Percentiles rank a stretch among this genome's conserved stretches.
These are phyloP conservation scores for Gymnothorax reevesii DNA, from an alignment of 2,797 vertebrate genomes.

Conservation along the genomic window DNA sequence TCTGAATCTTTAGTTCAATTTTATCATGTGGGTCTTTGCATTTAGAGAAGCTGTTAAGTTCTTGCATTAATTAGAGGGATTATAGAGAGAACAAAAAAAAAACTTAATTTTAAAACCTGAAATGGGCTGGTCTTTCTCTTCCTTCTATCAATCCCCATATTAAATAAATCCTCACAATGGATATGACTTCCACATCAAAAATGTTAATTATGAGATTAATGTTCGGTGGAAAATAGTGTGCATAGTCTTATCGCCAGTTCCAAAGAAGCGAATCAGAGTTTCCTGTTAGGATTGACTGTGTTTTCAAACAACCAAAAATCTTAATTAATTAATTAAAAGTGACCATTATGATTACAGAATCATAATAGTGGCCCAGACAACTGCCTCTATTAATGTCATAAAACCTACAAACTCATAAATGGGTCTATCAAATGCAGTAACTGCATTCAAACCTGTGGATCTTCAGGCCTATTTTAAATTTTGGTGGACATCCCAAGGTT, in stretches of 20 bases:
- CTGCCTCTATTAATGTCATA: no score
- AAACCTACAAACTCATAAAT: no score
- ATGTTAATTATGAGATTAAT: conserved; percentile 20
- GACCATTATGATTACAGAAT: no score
- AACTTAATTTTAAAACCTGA: conserved; percentile 10
- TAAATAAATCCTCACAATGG: conserved; percentile 10
- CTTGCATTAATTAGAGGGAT: conserved; percentile 20
- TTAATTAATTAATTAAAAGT: no score
- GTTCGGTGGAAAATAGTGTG: not conserved
- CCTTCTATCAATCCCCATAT: conserved; percentile 4
- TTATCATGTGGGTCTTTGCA: not conserved
- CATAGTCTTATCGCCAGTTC: not conserved
- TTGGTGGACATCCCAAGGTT: no score
- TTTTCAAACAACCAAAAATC: not conserved
- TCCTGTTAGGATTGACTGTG: not conserved
- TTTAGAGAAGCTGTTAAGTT: conserved; percentile 12
- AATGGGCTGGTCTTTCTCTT: conserved; percentile 2
- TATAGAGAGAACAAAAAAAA: not conserved
- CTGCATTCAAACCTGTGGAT: no score
- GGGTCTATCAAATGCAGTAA: no score
- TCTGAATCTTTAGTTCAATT: not conserved
- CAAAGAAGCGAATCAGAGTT: not conserved
- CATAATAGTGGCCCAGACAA: no score
- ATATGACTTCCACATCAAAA: conserved; percentile 8
- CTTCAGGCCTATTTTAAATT: no score